Percentiles rank a stretch among this genome's conserved stretches.
Conservation (phyloP, 1,140 invertebrate genomes). For the Drosophila sturtevanti region DNA sequence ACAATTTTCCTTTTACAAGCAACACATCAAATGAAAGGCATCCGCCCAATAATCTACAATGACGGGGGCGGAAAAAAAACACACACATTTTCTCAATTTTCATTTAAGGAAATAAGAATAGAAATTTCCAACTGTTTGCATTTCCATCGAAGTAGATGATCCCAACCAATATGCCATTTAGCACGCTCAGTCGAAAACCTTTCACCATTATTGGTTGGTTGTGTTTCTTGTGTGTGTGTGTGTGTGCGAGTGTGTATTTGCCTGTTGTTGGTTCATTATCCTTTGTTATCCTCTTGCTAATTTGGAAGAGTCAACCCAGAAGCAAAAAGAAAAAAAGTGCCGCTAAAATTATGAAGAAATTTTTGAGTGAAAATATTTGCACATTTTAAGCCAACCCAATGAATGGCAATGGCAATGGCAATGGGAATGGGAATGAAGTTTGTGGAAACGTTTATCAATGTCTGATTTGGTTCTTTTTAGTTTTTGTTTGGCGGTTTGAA, state of each 20-base stretch:
- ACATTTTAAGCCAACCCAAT: constrained; percentile 40
- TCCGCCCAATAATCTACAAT: constrained; percentile 18
- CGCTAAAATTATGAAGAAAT: constrained; percentile 79
- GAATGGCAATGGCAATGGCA: constrained; percentile 48
- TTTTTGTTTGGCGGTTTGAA: constrained; percentile 28
- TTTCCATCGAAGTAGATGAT: constrained; percentile 53
- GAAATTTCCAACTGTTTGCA: constrained; percentile 47
- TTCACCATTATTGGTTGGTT: constrained; percentile 8
- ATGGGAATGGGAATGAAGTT: constrained; percentile 39
- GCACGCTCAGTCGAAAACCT: constrained; percentile 44
- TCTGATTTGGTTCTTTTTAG: not conserved
- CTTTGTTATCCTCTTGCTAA: constrained; percentile 55
- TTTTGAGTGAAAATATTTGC: constrained; percentile 68
- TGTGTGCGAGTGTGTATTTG: constrained; percentile 23
- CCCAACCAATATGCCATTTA: constrained; percentile 48
- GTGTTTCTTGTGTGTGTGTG: constrained; percentile 10
- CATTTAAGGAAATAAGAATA: constrained; percentile 13
- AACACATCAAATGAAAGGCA: constrained; percentile 38
- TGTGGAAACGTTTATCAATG: constrained; percentile 10
- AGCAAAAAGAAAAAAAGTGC: constrained; percentile 51
- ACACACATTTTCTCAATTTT: constrained; percentile 27
- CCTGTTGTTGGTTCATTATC: constrained; percentile 64
- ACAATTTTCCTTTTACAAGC: not conserved
- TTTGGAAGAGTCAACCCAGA: constrained; percentile 28
- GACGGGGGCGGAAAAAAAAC: constrained; percentile 11